These are phyloP conservation scores for Myzus persicae DNA, from an alignment of 1,140 invertebrate species.

Conservation along the genomic window DNA sequence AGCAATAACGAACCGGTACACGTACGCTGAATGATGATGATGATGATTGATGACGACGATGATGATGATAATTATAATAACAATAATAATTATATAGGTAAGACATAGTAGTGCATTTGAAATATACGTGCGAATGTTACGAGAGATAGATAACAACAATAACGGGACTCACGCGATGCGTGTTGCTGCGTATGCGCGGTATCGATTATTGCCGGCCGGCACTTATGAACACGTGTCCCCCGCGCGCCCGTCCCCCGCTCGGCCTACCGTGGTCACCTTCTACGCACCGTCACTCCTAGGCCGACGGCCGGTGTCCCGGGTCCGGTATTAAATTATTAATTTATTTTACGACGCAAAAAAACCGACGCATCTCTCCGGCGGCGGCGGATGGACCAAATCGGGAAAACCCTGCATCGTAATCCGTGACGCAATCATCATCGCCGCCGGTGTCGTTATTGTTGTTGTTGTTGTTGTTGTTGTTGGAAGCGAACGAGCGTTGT, in stretches of 20 bases:
- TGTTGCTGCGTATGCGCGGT: not conserved
- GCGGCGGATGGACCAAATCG: not conserved
- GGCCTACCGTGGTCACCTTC: not conserved
- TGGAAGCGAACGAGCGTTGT: not conserved
- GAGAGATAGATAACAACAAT: not conserved
- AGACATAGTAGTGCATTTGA: not conserved
- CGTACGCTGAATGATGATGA: not conserved
- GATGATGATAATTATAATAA: not conserved
- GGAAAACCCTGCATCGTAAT: not conserved
- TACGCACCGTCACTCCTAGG: not conserved
- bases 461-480: not conserved
- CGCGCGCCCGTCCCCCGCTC: not conserved
- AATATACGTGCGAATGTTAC: not conserved
- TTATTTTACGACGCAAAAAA: constrained; percentile 50
- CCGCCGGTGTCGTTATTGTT: not conserved
- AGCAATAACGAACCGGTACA: not conserved
- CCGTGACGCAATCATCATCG: constrained; percentile 6
- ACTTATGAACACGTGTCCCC: constrained; percentile 40
- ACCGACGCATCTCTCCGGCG: not conserved
- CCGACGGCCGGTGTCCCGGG: not conserved
- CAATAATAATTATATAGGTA: too few relatives aligned
- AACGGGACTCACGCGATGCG: constrained; percentile 20
- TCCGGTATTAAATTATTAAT: not conserved
- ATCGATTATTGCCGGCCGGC: constrained; percentile 46
- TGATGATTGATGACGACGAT: not conserved